Base-by-base conservation (phyloP, 92 coral and sea anemone species). In the Bergia puertoricense region DNA sequence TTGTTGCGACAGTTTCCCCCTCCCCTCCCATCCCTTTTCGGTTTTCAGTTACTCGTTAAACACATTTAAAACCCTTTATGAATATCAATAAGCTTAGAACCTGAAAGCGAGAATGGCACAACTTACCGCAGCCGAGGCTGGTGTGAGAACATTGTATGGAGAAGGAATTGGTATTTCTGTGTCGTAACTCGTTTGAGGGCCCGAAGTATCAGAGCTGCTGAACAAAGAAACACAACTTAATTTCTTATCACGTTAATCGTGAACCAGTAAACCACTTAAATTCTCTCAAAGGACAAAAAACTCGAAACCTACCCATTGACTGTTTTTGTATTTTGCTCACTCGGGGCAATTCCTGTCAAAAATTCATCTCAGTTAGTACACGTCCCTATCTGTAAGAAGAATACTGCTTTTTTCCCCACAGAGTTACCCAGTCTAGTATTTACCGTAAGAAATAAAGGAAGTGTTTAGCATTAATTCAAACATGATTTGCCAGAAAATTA, bases 151-250 rank as follows among this genome's bases (percentile, higher is more conserved):
- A 38, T 89, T 88, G 86, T 95, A 95, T 2, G 91, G 93, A 6
- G 93, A 90, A 16, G 98, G 98, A 46, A 95, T 94, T 59, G 93
- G 94, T 45, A 92, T 75, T 30, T 89, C 90, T 42, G 95, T 88
- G 72, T 95, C 94, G 75, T 95, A 95, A 41, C 94, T 83, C 1
- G 91, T 88, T 73, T 73, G 90, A 37, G 94, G 92, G 57, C 92
- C 92, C 57, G 66, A 13, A 66, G 74, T 82, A 75, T 80, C 76
- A 56, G 68, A 82, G 43, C 46, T 86, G 76, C 75, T 13, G 73
- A 68, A 78, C 3, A 46, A 78, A 54, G 41, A 44, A 51, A 54
- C 20, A 20, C 6, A 50, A 45, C 6, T 37, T 38, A 9, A 8
- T 74, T 14, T 23, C 4, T 22, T 50, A 8, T 45, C 37, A 18